Base-by-base conservation (phyloP, 2,113 vertebrate species). In the Meles meles region DNA sequence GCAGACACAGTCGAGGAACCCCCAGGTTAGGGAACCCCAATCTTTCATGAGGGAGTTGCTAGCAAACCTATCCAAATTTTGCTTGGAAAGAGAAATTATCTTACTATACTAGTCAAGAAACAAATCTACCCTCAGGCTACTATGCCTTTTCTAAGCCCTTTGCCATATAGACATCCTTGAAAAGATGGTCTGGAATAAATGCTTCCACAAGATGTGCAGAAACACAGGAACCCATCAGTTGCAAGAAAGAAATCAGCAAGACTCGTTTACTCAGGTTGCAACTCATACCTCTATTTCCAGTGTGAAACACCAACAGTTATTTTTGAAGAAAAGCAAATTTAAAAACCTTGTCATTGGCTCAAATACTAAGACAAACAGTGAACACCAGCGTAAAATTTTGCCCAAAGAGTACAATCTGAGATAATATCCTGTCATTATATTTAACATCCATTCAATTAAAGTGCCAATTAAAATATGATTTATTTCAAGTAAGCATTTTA, bases 391-490 rank as follows among this genome's bases (percentile, higher is more conserved):
- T 52, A 72, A 93, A 57, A 34, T 96, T 87, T 65, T 74, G 61
- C 82, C 85, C 44, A 14, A 84, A 79, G 80, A 85, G 49, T 52
- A 29, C 4, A 20, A 25, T 86, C 91, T 97, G 85, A 79, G 57
- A 86, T 79, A 95, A 74, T 92, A 74, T 79, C 55, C 95, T 94
- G 81, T 86, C 95, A 84, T 79, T 88, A 7, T 90, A 69, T 95
- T 98, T 90, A 98, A 95, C 81, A 57, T 86, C 83, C 44, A 95
- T 96, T 98, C 97, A 96, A 86, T 98, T 97, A 96, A 96, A 93
- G 95, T 97, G 84, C 63, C 96, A 98, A 96, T 98, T 98, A 98
- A 93, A 97, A 65, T 42, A 84, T 77, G 93, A 97, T 95, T 97
- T 96, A 80, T 98, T 98, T 98, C 94, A 87, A 96, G 83, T 81